Base-by-base conservation (phyloP, 2,113 vertebrate genomes). In the Vulpes lagopus region DNA sequence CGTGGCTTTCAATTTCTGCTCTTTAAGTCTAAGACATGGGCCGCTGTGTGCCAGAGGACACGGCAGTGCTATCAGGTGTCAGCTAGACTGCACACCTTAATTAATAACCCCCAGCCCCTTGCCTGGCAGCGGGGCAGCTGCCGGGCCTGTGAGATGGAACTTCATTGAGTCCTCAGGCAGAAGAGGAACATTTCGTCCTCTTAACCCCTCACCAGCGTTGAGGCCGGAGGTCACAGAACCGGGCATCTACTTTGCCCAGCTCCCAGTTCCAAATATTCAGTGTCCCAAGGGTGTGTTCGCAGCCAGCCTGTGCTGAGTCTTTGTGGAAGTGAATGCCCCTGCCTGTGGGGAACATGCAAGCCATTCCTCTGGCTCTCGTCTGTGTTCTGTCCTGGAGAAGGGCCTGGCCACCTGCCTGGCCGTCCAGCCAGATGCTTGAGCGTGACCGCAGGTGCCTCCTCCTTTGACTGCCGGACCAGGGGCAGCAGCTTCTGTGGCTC, bases 1-100 rank as follows among this genome's bases (percentile, higher is more conserved):
- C 97, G 69, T 97, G 96, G 35, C 96, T 98, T 98, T 98, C 98
- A 95, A 62, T 97, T 96, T 91, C 94, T 96, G 97, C 67, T 96
- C 98, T 98, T 98, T 97, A 94, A 60, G 97, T 97, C 95, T 8
- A 81, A 98, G 94, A 91, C 87, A 0, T 30, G 80, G 92, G 80
- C 80, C 15, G 12, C 89, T 15, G 0, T 98, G 89, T 80, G 81
- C 89, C 93, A 89, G 94, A 98, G 98, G 98, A 98, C 98, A 98
- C 92, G 96, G 93, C 88, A 65, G 97, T 84, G 69, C 97, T 98
- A 98, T 99, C 98, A 73, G 97, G 87, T 99, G 90, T 99, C 99
- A 98, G 93, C 85, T 59, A 78, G 96, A 78, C 62, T 0, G 15
- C 49, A 59, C 90, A 73, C 43, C 92, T 91, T 96, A 96, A 96